Base-by-base conservation (phyloP, 37 sponge, comb jelly and placozoan species). In the Lycopodina hypogea region DNA sequence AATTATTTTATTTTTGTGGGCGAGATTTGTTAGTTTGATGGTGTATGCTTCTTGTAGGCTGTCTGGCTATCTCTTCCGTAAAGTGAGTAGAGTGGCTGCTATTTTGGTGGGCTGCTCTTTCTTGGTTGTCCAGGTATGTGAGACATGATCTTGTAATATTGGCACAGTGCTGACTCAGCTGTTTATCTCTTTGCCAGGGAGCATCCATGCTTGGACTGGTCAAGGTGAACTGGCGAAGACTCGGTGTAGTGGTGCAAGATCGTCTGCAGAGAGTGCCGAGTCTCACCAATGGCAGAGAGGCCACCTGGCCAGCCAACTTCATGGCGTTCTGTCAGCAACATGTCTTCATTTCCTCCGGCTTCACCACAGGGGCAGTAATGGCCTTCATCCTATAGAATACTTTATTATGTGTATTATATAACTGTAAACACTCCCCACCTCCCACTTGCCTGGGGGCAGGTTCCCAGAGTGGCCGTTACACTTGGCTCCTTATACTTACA, bases 51-150 rank as follows among this genome's bases (percentile, higher is more conserved):
- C 35, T 57, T 34, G 19, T 63, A 87, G 88, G 88, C 28, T 87
- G 35, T 82, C 88, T 41, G 88, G 88, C 2, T 87, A 87, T 60
- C 57, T 87, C 41, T 87, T 87, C 41, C 55, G 65, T 29, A 76
- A 63, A 70, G 88, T 87, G 23, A 87, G 88, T 42, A 61, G 82
- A 81, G 77, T 82, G 40, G 88, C 88, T 38, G 88, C 88, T 1
- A 77, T 87, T 60, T 30, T 87, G 22, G 72, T 87, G 30, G 88
- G 88, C 26, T 81, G 88, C 48, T 75, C 75, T 33, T 87, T 87
- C 50, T 21, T 87, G 22, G 82, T 56, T 15, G 26, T 87, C 1
- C 88, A 87, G 83, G 88, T 87, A 62, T 28, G 56, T 39, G 14
- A 74, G 23, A 22, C n/a, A n/a, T n/a, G n/a, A n/a, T n/a, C n/a